These are phyloP conservation scores for Struthidea cinerea DNA, from an alignment of 2,113 vertebrate genomes.

Conservation along the genomic window DNA sequence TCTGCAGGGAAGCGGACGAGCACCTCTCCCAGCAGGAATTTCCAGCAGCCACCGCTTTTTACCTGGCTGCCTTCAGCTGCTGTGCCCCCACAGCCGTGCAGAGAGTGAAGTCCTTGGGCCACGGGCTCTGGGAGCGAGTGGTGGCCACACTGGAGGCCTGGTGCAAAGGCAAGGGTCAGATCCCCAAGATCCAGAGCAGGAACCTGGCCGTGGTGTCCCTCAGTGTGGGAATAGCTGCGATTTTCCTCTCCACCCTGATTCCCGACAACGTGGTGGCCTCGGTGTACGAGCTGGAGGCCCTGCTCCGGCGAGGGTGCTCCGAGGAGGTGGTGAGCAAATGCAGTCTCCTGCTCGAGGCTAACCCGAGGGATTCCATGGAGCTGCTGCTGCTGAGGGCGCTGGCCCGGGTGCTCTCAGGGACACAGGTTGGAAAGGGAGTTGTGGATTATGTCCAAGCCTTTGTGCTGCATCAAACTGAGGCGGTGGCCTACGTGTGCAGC, in stretches of 20 bases:
- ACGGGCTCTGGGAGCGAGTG: slow-evolving; percentile 27
- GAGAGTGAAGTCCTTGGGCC: slow-evolving; percentile 68
- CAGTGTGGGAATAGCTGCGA: slow-evolving; percentile 74
- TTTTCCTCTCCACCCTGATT: slow-evolving; percentile 82
- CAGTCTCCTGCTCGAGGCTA: slow-evolving; percentile 63
- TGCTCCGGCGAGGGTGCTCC: slow-evolving; percentile 64
- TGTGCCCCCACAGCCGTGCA: slow-evolving; percentile 69
- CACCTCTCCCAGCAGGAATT: slow-evolving; percentile 68
- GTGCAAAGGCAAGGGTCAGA: slow-evolving; percentile 64
- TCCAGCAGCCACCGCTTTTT: slow-evolving; percentile 74
- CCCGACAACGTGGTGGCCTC: slow-evolving; percentile 78
- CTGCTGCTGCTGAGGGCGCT: slow-evolving; percentile 81
- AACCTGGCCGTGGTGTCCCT: slow-evolving; percentile 60
- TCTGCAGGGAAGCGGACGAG: slow-evolving; percentile 80
- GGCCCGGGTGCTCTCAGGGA: slow-evolving; percentile 76
- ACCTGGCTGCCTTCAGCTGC: slow-evolving; percentile 83
- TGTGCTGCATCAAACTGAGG: slow-evolving; percentile 41
- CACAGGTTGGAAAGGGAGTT: slow-evolving; percentile 45
- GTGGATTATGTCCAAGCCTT: slow-evolving; percentile 81
- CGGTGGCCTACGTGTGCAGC: slow-evolving; percentile 63
- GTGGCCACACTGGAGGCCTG: slow-evolving; percentile 78
- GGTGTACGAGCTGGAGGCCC: slow-evolving; percentile 78
- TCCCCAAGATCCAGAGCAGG: slow-evolving; percentile 61
- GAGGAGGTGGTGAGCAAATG: slow-evolving; percentile 78
- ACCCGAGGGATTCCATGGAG: slow-evolving; percentile 3